phyloP scores from a whole-genome alignment of 2,888 invertebrate genomes.

The Hyposoter dolosus region DNA sequence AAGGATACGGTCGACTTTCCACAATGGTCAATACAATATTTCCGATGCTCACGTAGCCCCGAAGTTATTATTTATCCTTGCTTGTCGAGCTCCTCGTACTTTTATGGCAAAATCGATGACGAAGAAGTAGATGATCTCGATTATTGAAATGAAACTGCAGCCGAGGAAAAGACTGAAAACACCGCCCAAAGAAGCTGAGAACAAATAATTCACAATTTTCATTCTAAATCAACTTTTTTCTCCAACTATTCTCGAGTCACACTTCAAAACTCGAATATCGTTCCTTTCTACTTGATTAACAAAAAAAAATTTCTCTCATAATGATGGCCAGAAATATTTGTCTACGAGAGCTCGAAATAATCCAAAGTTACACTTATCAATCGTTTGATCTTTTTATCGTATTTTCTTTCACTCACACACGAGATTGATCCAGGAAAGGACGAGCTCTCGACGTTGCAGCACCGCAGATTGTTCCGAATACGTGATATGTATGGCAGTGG shows the following conservation, averaged over 20 bases:
- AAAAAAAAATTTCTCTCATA: not conserved
- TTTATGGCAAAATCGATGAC: conserved; percentile 67
- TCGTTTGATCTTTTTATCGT: not conserved
- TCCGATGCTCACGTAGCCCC: conserved; percentile 15
- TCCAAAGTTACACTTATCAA: not conserved
- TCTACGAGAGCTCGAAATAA: not conserved
- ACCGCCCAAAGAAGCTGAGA: conserved; percentile 85
- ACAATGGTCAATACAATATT: not conserved
- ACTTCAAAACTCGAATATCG: not conserved
- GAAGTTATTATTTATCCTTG: not conserved
- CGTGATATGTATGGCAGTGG: conserved; percentile 75
- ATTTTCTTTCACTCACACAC: conserved; percentile 72
- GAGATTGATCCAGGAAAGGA: conserved; percentile 77
- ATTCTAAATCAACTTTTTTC: not conserved
- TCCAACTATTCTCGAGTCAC: not conserved
- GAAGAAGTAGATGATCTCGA: conserved; percentile 84
- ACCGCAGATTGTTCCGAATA: conserved; percentile 72
- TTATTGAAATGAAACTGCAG: conserved; percentile 84
- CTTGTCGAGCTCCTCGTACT: conserved; percentile 34
- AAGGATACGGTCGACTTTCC: not conserved
- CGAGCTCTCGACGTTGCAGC: conserved; percentile 73
- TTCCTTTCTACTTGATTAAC: not conserved
- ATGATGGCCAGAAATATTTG: not conserved
- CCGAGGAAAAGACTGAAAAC: conserved; percentile 85
- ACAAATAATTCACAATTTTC: conserved; percentile 18